Conservation (phyloP, 2,888 invertebrate genomes). For the Cerceris rybyensis region DNA sequence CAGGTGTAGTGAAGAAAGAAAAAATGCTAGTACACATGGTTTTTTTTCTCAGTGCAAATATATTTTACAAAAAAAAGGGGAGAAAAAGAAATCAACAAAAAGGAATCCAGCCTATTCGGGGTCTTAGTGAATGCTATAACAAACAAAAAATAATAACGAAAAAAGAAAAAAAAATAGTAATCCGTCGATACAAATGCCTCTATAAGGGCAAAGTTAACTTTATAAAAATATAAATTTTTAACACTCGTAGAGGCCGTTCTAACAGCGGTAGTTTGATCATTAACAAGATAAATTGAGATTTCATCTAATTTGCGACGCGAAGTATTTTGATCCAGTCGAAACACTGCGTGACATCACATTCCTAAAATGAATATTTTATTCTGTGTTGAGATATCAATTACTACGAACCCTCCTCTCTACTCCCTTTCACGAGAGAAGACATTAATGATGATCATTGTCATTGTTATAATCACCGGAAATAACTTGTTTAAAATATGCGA, state of each 20-base stretch:
- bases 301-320: conserved; percentile 58
- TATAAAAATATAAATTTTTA: conserved; percentile 46
- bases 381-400: conserved; percentile 36
- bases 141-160: conserved; percentile 38
- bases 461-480: conserved; percentile 4
- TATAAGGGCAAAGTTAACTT: conserved; percentile 45
- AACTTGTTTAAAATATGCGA: not conserved
- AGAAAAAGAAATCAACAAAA: conserved; percentile 35
- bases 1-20: conserved; percentile 37
- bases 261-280: conserved; percentile 12
- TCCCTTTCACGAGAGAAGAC: conserved; percentile 66
- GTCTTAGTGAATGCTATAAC: conserved; percentile 20
- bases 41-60: conserved; percentile 47
- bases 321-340: conserved; percentile 71
- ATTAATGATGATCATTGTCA: conserved; percentile 15
- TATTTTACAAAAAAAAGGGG: conserved; percentile 45
- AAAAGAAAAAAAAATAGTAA: conserved; percentile 26
- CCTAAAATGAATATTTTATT: conserved; percentile 60
- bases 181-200: conserved; percentile 33
- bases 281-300: conserved; percentile 52
- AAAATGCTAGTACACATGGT: conserved; percentile 36
- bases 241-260: conserved; percentile 33
- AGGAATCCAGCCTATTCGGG: conserved; percentile 41
- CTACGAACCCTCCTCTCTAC: conserved; percentile 40
- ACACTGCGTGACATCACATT: conserved; percentile 64